Percentiles rank a stretch among this genome's conserved stretches.
phyloP scores from a whole-genome alignment of 2,888 invertebrate genomes.

The Osmoderma eremita region DNA sequence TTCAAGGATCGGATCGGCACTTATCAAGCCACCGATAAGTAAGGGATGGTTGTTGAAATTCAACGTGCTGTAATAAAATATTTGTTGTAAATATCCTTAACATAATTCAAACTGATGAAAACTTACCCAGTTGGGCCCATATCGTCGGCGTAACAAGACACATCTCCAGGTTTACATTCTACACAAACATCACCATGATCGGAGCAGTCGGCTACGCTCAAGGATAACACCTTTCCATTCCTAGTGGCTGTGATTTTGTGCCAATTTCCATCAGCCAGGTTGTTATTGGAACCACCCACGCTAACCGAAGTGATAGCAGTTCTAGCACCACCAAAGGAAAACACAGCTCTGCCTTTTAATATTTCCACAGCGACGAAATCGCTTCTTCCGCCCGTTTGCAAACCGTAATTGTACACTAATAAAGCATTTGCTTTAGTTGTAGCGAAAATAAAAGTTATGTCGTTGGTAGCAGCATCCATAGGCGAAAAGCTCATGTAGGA shows the following conservation, averaged over 20 bases:
- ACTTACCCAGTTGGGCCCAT: constrained; percentile 86
- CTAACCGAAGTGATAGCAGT: constrained; percentile 87
- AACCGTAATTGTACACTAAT: constrained; percentile 91
- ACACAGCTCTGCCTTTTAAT: constrained; percentile 82
- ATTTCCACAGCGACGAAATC: constrained; percentile 94
- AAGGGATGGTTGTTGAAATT: constrained; percentile 92
- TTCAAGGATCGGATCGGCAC: constrained; percentile 87
- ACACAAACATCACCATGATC: constrained; percentile 89
- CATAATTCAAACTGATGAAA: not conserved
- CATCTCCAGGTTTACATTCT: constrained; percentile 86
- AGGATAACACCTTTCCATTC: constrained; percentile 86
- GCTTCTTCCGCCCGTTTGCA: constrained; percentile 86
- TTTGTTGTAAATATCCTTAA: not conserved
- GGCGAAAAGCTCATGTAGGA: constrained; percentile 91
- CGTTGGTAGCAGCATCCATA: constrained; percentile 88
- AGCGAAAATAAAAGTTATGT: constrained; percentile 89
- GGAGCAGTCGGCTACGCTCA: constrained; percentile 82
- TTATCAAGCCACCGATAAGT: constrained; percentile 84
- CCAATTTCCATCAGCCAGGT: constrained; percentile 89
- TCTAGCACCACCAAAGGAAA: constrained; percentile 90
- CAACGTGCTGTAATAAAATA: constrained; percentile 75
- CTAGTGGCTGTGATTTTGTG: constrained; percentile 90
- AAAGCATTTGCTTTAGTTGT: constrained; percentile 88
- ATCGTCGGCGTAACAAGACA: constrained; percentile 72
- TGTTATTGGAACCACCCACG: constrained; percentile 71